Percentiles rank a stretch among this genome's conserved stretches.
Conservation (phyloP, 1,140 invertebrate species). For the Orussus abietinus region DNA sequence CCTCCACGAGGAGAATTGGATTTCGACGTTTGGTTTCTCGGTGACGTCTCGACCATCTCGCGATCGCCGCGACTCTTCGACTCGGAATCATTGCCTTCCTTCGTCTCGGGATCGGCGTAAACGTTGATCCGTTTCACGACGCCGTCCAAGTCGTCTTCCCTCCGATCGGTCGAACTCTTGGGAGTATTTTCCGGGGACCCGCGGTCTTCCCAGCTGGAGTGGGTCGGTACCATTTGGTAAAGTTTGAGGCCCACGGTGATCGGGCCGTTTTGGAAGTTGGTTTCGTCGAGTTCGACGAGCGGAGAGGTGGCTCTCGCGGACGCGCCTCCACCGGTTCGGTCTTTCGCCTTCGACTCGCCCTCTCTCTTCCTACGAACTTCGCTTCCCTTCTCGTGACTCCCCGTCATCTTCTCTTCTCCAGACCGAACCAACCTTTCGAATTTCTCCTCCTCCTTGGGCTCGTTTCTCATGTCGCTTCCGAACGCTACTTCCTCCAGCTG, state of each 20-base stretch:
- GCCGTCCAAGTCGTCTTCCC: not conserved
- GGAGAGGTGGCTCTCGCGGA: too few relatives aligned
- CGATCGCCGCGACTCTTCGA: too few relatives aligned
- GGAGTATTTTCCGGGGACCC: not conserved
- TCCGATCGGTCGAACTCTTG: too few relatives aligned
- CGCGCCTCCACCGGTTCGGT: too few relatives aligned
- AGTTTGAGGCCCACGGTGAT: not conserved
- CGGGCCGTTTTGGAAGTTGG: too few relatives aligned
- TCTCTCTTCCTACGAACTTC: not conserved
- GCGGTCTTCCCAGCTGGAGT: not conserved
- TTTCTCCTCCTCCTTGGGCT: constrained; percentile 12
- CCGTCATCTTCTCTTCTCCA: constrained; percentile 11
- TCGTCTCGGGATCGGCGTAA: too few relatives aligned
- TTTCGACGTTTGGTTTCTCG: too few relatives aligned
- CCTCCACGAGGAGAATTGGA: too few relatives aligned
- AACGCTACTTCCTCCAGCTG: constrained; percentile 32
- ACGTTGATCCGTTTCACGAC: not conserved
- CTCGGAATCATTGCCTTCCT: too few relatives aligned
- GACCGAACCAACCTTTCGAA: constrained; percentile 19
- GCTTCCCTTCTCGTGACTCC: not conserved
- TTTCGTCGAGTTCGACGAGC: too few relatives aligned
- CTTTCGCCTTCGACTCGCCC: not conserved
- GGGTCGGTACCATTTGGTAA: not conserved
- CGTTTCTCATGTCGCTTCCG: constrained; percentile 28
- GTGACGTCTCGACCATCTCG: too few relatives aligned